phyloP scores from a whole-genome alignment of 2,113 vertebrate species.

The Protomyctophum bolini region DNA sequence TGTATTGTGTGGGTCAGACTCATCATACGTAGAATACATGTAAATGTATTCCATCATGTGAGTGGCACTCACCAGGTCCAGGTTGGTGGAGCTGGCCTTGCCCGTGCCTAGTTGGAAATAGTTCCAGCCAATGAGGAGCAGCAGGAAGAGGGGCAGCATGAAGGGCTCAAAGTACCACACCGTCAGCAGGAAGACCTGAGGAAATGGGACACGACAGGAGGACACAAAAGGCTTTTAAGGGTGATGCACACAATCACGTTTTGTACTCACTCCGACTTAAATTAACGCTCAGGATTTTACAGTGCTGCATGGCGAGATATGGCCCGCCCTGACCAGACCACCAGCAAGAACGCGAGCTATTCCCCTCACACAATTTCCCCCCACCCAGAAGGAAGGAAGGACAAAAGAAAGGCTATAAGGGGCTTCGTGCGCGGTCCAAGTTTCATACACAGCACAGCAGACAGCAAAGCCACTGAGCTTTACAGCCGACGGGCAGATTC shows the following conservation, averaged over 20 bases:
- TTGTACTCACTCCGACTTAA: neutral
- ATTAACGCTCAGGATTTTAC: too few species aligned
- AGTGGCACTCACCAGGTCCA: constrained; percentile 86
- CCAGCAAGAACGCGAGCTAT: too few species aligned
- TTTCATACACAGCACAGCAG: constrained; percentile 2
- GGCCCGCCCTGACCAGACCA: too few species aligned
- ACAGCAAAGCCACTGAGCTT: constrained; percentile 53
- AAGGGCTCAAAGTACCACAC: constrained; percentile 95
- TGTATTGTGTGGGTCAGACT: neutral
- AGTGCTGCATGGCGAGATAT: too few species aligned
- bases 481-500: constrained; percentile 56
- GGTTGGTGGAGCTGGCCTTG: constrained; percentile 75
- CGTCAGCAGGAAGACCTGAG: constrained; percentile 89
- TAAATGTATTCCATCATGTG: too few species aligned
- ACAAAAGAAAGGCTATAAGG: too few species aligned
- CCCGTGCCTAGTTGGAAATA: constrained; percentile 82
- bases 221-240: constrained; percentile 11
- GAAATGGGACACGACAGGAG: constrained; percentile 59
- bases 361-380: constrained; percentile 43
- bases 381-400: constrained; percentile 18
- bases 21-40: too few species aligned
- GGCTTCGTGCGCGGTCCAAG: too few species aligned
- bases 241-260: constrained; percentile 9
- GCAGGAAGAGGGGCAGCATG: constrained; percentile 92
- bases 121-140: constrained; percentile 90